These are phyloP conservation scores for Metopolophium dirhodum DNA, from an alignment of 1,140 invertebrate species.

Conservation along the genomic window DNA sequence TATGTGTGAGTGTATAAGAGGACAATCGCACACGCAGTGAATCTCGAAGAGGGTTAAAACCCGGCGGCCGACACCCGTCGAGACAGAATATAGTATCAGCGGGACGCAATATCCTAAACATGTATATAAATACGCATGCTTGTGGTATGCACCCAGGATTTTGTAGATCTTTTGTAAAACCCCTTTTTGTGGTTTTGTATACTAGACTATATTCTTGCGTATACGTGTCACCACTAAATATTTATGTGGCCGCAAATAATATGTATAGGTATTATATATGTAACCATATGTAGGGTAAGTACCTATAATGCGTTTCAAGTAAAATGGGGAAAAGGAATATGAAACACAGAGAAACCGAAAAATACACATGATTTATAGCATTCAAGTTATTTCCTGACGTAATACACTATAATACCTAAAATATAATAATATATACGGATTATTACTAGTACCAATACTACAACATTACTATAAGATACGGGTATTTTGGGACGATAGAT, in stretches of 20 bases:
- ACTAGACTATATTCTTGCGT: constrained; percentile 11
- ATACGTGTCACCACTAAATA: constrained; percentile 35
- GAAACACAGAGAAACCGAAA: background rate
- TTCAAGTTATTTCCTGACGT: background rate
- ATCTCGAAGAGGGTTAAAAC: constrained; percentile 43
- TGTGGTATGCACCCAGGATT: constrained; percentile 12
- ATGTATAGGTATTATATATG: background rate
- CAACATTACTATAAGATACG: background rate
- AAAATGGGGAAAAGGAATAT: background rate
- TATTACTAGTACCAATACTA: background rate
- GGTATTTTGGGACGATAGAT: background rate
- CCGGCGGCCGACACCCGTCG: constrained; percentile 15
- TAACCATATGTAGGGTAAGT: background rate
- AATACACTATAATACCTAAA: background rate
- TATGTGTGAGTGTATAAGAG: background rate
- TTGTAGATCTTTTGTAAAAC: constrained; percentile 40
- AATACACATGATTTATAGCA: background rate
- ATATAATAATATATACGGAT: background rate
- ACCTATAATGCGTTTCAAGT: background rate
- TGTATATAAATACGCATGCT: background rate
- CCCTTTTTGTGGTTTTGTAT: constrained; percentile 46
- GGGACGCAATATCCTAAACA: constrained; percentile 28
- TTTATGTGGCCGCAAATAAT: background rate
- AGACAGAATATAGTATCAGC: constrained; percentile 17
- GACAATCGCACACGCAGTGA: constrained; percentile 29